phyloP scores from a whole-genome alignment of 2,113 vertebrate genomes.

The Hemiprocne comata region DNA sequence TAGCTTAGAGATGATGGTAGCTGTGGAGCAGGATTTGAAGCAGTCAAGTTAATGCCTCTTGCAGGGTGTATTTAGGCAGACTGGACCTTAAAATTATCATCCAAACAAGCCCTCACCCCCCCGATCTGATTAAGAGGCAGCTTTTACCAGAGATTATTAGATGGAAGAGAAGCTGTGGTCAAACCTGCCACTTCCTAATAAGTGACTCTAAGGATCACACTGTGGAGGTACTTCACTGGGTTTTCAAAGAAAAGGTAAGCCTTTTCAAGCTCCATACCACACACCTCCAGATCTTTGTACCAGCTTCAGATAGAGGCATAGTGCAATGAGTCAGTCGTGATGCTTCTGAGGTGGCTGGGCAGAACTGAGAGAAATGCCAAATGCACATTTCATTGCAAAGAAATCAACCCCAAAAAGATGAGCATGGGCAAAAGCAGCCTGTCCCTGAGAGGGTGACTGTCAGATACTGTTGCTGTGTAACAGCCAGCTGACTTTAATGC shows the following conservation, averaged over 20 bases:
- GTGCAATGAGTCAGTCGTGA: not conserved
- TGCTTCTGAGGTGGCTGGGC: not conserved
- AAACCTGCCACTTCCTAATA: not conserved
- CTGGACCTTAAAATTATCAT: not conserved
- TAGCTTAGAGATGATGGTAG: not conserved
- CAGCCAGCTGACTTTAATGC: not conserved
- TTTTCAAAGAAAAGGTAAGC: not conserved
- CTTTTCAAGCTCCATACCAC: not conserved
- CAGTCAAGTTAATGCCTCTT: not conserved
- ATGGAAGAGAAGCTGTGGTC: not conserved
- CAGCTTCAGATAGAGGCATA: not conserved
- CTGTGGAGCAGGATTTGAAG: not conserved
- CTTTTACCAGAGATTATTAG: not conserved
- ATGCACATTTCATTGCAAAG: not conserved
- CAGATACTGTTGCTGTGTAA: slow-evolving; percentile 44
- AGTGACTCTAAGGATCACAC: not conserved
- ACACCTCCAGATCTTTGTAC: not conserved
- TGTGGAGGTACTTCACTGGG: not conserved
- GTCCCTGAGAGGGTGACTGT: not conserved
- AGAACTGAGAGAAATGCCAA: not conserved
- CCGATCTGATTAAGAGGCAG: not conserved
- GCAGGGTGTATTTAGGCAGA: not conserved
- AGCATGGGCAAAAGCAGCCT: not conserved
- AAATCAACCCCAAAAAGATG: not conserved
- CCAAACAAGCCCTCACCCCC: not conserved